Evolutionary conservation across 2,113 vertebrate species (phyloP).

Genomic region (Ariopsis seemanni): DNA sequence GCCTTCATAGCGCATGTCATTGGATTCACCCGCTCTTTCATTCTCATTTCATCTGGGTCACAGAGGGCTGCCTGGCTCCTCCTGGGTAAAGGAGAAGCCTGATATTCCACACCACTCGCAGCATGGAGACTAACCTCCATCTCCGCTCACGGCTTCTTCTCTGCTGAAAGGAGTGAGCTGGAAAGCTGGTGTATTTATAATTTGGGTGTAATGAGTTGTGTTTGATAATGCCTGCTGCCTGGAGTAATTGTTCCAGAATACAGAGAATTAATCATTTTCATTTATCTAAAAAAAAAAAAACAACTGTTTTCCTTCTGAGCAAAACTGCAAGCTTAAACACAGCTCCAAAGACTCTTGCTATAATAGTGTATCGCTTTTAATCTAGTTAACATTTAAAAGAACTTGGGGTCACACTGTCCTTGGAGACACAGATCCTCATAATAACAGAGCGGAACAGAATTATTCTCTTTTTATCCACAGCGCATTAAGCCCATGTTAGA

Average conservation of each 20-base stretch:
- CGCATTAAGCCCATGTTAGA: background rate
- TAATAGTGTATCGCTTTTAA: background rate
- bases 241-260: conserved; percentile 23
- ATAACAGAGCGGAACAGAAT: background rate
- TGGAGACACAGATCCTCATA: background rate
- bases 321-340: conserved; percentile 1
- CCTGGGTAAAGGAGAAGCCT: conserved; percentile 20
- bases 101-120: conserved; percentile 33
- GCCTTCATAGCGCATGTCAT: background rate
- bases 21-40: conserved; percentile 55
- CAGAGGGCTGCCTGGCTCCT: conserved; percentile 42
- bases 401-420: conserved; percentile 2
- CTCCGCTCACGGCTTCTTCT: background rate
- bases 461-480: background rate
- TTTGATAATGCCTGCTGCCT: conserved; percentile 30
- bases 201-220: conserved; percentile 19
- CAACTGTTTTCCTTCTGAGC: background rate
- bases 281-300: conserved; percentile 20
- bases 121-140: conserved; percentile 16
- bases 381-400: conserved; percentile 15
- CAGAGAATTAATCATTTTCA: conserved; percentile 30
- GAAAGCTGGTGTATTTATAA: conserved; percentile 18
- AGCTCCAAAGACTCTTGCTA: background rate
- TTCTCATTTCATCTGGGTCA: conserved; percentile 74
- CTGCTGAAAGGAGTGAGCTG: background rate